A percentile compares a stretch with the other conserved stretches of the same genome.
Conservation (phyloP, 2,113 vertebrate genomes). For the Eulacestoma nigropectus region DNA sequence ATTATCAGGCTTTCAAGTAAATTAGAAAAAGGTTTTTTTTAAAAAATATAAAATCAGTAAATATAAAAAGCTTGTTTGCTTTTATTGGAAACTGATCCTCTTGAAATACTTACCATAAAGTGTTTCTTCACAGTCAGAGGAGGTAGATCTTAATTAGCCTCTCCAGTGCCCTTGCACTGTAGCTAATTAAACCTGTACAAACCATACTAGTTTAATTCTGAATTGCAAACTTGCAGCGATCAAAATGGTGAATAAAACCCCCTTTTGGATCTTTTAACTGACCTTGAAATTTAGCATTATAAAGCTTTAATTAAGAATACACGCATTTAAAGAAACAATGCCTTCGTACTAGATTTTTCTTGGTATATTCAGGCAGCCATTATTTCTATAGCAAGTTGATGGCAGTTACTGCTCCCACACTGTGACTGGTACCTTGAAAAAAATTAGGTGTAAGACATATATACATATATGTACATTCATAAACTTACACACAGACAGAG, state of each 20-base stretch:
- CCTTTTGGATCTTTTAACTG: not conserved
- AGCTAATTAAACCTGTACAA: constrained; percentile 45
- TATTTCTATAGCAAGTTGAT: not conserved
- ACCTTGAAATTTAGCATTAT: not conserved
- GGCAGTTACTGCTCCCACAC: not conserved
- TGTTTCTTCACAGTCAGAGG: not conserved
- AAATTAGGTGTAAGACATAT: not conserved
- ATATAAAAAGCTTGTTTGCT: not conserved
- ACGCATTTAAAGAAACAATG: not conserved
- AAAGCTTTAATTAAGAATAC: not conserved
- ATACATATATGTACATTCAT: not conserved
- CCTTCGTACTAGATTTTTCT: not conserved
- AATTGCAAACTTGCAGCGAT: not conserved
- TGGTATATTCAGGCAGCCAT: not conserved
- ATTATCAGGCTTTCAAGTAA: not conserved
- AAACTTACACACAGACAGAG: not conserved
- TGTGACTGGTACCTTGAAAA: not conserved
- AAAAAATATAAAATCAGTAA: not conserved
- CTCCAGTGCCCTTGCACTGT: constrained; percentile 9
- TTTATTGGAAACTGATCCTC: not conserved
- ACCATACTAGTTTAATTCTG: not conserved
- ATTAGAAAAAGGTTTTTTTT: not conserved
- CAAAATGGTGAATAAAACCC: not conserved
- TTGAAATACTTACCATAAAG: constrained; percentile 14
- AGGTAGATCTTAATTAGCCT: constrained; percentile 54